phyloP scores from a whole-genome alignment of 1,140 invertebrate genomes.

The Myzus persicae region DNA sequence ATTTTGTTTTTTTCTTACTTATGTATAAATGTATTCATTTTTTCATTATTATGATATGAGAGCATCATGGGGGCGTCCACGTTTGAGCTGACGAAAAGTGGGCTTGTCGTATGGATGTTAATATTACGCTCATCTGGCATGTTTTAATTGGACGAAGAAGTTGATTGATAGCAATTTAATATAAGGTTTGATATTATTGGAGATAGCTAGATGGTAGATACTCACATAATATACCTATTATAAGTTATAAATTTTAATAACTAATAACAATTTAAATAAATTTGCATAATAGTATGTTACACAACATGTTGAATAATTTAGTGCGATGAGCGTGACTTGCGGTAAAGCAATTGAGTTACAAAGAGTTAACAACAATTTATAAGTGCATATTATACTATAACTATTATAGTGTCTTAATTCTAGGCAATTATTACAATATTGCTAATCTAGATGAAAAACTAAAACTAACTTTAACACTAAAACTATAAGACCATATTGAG shows the following conservation, averaged over 20 bases:
- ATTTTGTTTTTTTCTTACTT: background rate
- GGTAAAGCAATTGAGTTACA: background rate
- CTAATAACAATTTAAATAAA: background rate
- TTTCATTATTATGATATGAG: background rate
- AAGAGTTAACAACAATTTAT: background rate
- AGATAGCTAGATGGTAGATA: background rate
- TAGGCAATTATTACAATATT: background rate
- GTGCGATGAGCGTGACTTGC: background rate
- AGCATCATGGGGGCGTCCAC: background rate
- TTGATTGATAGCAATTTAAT: background rate
- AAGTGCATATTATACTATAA: background rate
- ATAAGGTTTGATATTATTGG: background rate
- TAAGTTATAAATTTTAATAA: background rate
- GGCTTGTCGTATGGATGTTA: background rate
- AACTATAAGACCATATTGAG: no score
- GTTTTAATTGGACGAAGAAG: background rate
- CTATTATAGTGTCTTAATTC: background rate
- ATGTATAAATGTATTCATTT: background rate
- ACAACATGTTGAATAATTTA: background rate
- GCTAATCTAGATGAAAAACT: background rate
- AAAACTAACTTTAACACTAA: background rate
- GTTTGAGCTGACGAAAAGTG: background rate
- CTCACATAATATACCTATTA: background rate
- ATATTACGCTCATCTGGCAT: background rate
- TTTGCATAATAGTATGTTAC: background rate